Evolutionary conservation across 2,113 vertebrate genomes (phyloP), one percentile per base, ranked within the genome.

Genomic region (Athene noctua): DNA sequence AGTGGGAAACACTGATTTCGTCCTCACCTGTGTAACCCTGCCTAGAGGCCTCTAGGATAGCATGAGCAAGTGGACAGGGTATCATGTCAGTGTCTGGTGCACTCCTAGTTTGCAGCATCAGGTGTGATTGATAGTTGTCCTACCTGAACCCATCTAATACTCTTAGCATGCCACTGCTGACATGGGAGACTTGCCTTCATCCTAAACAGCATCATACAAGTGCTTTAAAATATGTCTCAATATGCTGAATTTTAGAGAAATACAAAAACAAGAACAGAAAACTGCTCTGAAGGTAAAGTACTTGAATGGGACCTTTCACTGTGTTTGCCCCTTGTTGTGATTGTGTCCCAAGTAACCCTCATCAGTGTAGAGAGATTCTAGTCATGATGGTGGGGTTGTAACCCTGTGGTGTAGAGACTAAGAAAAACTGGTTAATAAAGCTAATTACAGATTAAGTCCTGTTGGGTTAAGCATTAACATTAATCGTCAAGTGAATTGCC

Each of bases 391-490:
- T 84, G 73, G 26, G 34, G 47, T 30, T 89, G 26, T 75, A 82
- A 55, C 52, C 34, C 61, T 61, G n/a, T 70, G 52, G 47, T 57
- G 32, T 12, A 54, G 32, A 80, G 42, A 70, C 70, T 85, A 75
- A 57, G 27, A 68, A 93, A 95, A 94, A 21, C 30, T 86, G 66
- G 49, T 73, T 90, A 90, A 82, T 54, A 62, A 85, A 90, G 54
- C 70, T 77, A 80, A 90, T 92, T 94, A 51, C 34, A 77, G 46
- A 47, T 61, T 68, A 73, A 94, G 58, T 93, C 58, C 54, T 75
- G 8, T 34, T 89, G 44, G 15, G 29, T 75, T 90, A 81, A 81
- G 66, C 21, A 21, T 84, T 91, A 63, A 68, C 68, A 65, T 86
- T 90, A 94, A 58, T 34, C 51, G 38, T 74, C 86, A 71, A 58